Evolutionary conservation across 2,797 vertebrate species (phyloP).

Genomic region (Sebastes cheni): DNA sequence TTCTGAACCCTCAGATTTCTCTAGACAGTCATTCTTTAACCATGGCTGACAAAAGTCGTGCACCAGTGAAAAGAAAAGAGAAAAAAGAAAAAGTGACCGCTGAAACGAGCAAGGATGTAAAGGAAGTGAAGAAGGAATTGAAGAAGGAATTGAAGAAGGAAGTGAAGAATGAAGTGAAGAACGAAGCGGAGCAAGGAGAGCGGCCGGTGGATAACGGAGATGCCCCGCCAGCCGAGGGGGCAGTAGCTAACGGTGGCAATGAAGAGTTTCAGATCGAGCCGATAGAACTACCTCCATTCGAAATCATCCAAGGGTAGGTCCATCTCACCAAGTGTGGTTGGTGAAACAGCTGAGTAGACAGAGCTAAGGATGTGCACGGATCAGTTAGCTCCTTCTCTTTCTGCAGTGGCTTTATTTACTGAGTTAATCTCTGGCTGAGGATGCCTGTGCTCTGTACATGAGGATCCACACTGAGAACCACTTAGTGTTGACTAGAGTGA

Average conservation of each 20-base stretch:
- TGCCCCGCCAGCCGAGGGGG: not conserved
- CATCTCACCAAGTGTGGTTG: not conserved
- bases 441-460: not conserved
- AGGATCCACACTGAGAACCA: not conserved
- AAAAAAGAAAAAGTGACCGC: slow-evolving; percentile 34
- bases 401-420: not conserved
- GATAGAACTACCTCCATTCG: slow-evolving; percentile 90
- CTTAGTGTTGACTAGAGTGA: not conserved
- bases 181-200: slow-evolving; percentile 27
- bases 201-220: slow-evolving; percentile 18
- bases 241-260: slow-evolving; percentile 22
- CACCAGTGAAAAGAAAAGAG: slow-evolving; percentile 53
- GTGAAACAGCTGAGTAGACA: not conserved
- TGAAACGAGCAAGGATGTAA: slow-evolving; percentile 30
- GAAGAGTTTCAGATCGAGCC: slow-evolving; percentile 76
- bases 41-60: slow-evolving; percentile 74
- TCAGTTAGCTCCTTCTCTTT: not conserved
- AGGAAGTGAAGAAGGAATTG: slow-evolving; percentile 30
- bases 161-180: slow-evolving; percentile 29
- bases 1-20: not conserved
- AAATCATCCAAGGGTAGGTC: slow-evolving; percentile 91
- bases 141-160: slow-evolving; percentile 35
- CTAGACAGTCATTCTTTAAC: not conserved
- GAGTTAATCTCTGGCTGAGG: not conserved
- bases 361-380: not conserved